Conservation (phyloP, 1,140 invertebrate genomes). For the Leptinotarsa lineolata region DNA sequence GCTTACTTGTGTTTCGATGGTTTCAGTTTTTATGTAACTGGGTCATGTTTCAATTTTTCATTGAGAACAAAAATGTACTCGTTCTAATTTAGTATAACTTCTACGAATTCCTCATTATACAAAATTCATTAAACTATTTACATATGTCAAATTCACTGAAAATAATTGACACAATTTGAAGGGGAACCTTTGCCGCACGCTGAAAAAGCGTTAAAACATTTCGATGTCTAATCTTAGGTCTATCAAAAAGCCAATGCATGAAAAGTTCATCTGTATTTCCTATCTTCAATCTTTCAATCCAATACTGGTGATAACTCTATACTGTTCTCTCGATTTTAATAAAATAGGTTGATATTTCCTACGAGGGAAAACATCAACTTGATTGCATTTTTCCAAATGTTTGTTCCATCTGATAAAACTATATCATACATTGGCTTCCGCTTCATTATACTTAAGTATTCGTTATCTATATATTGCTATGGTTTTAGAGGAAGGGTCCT, state of each 20-base stretch:
- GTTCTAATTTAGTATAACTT: no score
- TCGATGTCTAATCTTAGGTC: constrained; percentile 38
- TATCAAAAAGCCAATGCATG: constrained; percentile 16
- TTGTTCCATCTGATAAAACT: background rate
- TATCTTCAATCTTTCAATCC: no score
- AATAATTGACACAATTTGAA: constrained; percentile 22
- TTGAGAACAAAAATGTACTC: no score
- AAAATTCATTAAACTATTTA: no score
- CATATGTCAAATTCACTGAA: background rate
- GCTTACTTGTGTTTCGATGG: no score
- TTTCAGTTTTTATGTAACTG: no score
- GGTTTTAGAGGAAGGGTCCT: constrained; percentile 45
- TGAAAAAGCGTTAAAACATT: constrained; percentile 28
- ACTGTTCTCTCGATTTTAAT: no score
- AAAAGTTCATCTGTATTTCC: background rate
- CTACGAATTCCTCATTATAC: no score
- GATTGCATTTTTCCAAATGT: background rate
- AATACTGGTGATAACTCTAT: no score
- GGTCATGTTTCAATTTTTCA: no score
- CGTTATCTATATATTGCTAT: constrained; percentile 55
- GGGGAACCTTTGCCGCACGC: constrained; percentile 23
- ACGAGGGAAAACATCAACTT: no score
- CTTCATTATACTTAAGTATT: constrained; percentile 39
- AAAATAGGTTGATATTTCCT: no score
- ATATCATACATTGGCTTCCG: constrained; percentile 23